Conservation (phyloP, 2,797 vertebrate species). For the Pogonophryne albipinna region DNA sequence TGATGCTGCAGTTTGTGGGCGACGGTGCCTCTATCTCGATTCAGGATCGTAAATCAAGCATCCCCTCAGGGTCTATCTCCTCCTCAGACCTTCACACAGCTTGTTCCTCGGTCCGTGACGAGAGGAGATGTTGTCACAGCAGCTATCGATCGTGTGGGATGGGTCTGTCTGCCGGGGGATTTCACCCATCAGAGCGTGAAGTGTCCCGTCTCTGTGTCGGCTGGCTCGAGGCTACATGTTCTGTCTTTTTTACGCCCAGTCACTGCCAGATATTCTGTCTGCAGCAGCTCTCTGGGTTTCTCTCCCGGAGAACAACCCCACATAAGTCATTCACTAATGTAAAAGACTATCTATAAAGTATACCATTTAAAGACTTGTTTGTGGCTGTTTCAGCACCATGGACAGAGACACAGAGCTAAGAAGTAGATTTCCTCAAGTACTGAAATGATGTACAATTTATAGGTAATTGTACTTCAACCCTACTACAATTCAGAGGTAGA, state of each 20-base stretch:
- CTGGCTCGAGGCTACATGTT: constrained; percentile 64
- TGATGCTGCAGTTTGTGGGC: constrained; percentile 71
- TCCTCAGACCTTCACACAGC: constrained; percentile 80
- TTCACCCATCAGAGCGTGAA: constrained; percentile 73
- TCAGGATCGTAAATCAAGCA: constrained; percentile 78
- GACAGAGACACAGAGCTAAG: no score
- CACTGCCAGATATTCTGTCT: constrained; percentile 42
- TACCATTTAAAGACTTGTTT: no score
- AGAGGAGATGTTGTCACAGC: constrained; percentile 78
- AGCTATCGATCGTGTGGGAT: constrained; percentile 80
- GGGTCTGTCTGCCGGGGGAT: constrained; percentile 74
- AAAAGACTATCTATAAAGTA: background rate
- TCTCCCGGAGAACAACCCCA: constrained; percentile 6
- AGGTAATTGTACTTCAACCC: no score
- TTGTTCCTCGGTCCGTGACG: constrained; percentile 81
- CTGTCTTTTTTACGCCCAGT: constrained; percentile 47
- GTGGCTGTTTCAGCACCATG: no score
- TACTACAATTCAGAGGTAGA: no score
- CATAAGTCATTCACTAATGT: background rate
- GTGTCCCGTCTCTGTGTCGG: constrained; percentile 64
- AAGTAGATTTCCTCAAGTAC: no score
- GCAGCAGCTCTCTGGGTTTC: constrained; percentile 25
- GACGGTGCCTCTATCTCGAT: constrained; percentile 73
- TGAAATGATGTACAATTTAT: no score
- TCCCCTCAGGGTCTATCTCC: constrained; percentile 77